Base-by-base conservation (phyloP, 2,113 vertebrate species). In the Spermophilus dauricus region DNA sequence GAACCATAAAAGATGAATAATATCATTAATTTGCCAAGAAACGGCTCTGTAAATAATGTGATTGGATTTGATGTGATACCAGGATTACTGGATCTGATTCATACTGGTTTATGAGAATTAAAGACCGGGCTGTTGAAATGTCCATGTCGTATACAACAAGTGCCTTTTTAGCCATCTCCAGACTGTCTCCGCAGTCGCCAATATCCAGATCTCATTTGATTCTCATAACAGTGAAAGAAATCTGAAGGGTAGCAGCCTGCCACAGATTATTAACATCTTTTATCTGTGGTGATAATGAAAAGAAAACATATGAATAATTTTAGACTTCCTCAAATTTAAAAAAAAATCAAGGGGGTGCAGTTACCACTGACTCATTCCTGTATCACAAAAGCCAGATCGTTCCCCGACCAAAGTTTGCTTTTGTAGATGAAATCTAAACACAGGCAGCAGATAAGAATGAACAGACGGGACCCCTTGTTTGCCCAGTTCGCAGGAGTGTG, bases 281-380 rank as follows among this genome's bases (percentile, higher is more conserved):
- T 84, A 24, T 81, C 30, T 89, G 26, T 69, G n/a, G 34, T 85
- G 86, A 37, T 51, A 26, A 72, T 82, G 51, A 70, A 86, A 83
- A 89, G 87, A 77, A 86, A 94, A 48, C 45, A 53, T 93, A 26
- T 65, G 37, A 72, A 70, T 96, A 77, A 86, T 83, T 95, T 91
- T 87, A 93, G 58, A 86, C 78, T 84, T 89, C 53, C 56, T 94
- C 37, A 5, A 70, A 70, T 69, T 69, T n/a, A 77, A 81, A 83
- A 75, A 42, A 10, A 75, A 51, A 48, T 81, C 20, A 56, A 17
- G 56, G 20, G 56, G 56, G 56, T 53, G 51, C 45, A 91, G 34
- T 93, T 91, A n/a, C 45, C 51, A 72, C 42, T 72, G 34, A 53
- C 87, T 37, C 14, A 5, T 63, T 92, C 20, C 53, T 67, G 9